A percentile compares a stretch with the other conserved stretches of the same genome.
Conservation (phyloP, 2,113 vertebrate species). For the Tragelaphus scriptus region DNA sequence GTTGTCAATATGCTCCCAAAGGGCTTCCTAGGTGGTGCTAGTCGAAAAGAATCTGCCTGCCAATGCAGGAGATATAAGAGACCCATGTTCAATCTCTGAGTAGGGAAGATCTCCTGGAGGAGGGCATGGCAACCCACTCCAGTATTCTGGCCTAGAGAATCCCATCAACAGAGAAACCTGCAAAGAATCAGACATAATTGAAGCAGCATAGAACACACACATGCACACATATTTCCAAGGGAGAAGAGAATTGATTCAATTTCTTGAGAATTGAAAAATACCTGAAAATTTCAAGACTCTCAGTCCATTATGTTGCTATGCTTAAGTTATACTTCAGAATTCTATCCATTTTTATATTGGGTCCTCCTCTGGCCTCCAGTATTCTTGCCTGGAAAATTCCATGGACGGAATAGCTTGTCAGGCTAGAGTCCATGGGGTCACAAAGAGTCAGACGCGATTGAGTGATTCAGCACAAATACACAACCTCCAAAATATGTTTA, state of each 20-base stretch:
- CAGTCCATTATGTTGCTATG: not conserved
- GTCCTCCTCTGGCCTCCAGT: not conserved
- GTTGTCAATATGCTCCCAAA: not conserved
- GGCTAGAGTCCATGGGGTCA: not conserved
- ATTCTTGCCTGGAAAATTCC: not conserved
- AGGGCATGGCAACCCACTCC: not conserved
- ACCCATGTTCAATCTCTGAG: not conserved
- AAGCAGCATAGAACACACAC: not conserved
- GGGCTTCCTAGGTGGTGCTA: not conserved
- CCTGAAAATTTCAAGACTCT: not conserved
- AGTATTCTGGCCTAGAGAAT: not conserved
- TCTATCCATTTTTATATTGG: not conserved
- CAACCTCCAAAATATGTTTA: not conserved
- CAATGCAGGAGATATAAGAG: not conserved
- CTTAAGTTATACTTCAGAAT: not conserved
- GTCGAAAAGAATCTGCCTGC: not conserved
- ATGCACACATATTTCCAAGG: not conserved
- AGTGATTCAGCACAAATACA: not conserved
- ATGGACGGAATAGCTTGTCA: not conserved
- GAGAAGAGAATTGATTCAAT: not conserved
- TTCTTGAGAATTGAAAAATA: not conserved
- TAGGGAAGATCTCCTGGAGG: not conserved
- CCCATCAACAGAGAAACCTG: not conserved
- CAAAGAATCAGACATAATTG: not conserved
- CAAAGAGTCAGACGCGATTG: fast-evolving